Percentiles rank a stretch among this genome's conserved stretches.
Evolutionary conservation across 92 coral and sea anemone genomes (phyloP).

Genomic region (Porites divaricata): DNA sequence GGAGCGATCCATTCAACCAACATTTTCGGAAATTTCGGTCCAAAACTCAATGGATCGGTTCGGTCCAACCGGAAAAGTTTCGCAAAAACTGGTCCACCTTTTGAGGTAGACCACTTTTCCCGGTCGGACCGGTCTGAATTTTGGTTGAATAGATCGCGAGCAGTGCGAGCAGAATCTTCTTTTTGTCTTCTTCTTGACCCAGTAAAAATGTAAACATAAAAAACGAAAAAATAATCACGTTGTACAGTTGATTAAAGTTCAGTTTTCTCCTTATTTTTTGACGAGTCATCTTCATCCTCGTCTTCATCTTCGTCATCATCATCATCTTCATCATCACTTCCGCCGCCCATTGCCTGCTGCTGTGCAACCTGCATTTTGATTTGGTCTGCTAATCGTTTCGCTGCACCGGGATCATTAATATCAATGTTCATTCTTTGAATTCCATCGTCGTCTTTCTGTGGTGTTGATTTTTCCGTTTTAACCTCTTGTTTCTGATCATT

Average conservation of each 20-base stretch:
- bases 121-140: no score
- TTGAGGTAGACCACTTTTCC: no score
- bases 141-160: no score
- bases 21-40: no score
- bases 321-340: slow-evolving; percentile 58
- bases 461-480: background rate
- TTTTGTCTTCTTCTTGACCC: no score
- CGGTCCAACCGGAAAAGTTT: no score
- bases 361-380: slow-evolving; percentile 78
- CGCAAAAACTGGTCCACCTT: no score
- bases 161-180: no score
- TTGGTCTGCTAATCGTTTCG: slow-evolving; percentile 83
- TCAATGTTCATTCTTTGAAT: slow-evolving; percentile 83
- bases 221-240: background rate
- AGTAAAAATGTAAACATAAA: background rate
- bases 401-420: slow-evolving; percentile 94
- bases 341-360: slow-evolving; percentile 56
- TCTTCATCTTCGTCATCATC: slow-evolving; percentile 68
- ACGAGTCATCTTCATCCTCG: slow-evolving; percentile 45
- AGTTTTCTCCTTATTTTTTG: slow-evolving; percentile 35
- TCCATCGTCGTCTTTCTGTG: slow-evolving; percentile 61
- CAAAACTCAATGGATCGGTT: no score
- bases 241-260: slow-evolving; percentile 22
- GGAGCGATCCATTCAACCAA: no score
- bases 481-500: slow-evolving; percentile 77